Evolutionary conservation across 1,140 invertebrate species (phyloP), one percentile per base, ranked within the genome.

Genomic region (Scaptomyza hsui): DNA sequence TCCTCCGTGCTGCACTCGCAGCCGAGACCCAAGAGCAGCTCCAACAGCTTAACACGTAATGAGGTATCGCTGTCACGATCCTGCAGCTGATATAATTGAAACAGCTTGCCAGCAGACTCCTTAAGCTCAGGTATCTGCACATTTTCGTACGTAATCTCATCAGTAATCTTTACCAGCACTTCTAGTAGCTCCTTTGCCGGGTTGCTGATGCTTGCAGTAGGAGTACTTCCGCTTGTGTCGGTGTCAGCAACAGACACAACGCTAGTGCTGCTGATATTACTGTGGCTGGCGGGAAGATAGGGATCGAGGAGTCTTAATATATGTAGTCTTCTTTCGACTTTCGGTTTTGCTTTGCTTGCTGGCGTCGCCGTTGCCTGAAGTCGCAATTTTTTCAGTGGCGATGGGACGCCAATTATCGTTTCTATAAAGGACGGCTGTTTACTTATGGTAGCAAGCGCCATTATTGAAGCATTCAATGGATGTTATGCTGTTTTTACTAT

Each of bases 31-130:
- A 82, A 77, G 0, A 91, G 57, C 13, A 91, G 60, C 24, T 88
- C 89, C 7, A 91, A 52, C 47, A 91, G 56, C 29, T 89, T 91
- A 0, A 90, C 89, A 0, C 89, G 72, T 0, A 91, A 74, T 0
- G 82, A 88, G 1, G 89, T 89, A 47, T 91, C 89, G 13, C 82
- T 83, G 24, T 90, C 85, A 0, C 70, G 76, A 2, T 90, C 89
- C 51, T 91, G 89, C 35, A 73, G 19, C 26, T 90, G 89, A 44
- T 82, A 91, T 4, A 91, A 60, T 21, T 89, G 79, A 18, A 89
- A 75, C 3, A 91, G 72, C 15, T 85, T 88, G 2, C 45, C 35
- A 3, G 89, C 68, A 1, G 72, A 65, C 26, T 90, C 89, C 12
- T 89, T 80, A 0, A 89, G 45, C 59, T 90, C 86, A 0, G 62